Conservation (phyloP, 2,888 invertebrate genomes). For the Euzophera pinguis region DNA sequence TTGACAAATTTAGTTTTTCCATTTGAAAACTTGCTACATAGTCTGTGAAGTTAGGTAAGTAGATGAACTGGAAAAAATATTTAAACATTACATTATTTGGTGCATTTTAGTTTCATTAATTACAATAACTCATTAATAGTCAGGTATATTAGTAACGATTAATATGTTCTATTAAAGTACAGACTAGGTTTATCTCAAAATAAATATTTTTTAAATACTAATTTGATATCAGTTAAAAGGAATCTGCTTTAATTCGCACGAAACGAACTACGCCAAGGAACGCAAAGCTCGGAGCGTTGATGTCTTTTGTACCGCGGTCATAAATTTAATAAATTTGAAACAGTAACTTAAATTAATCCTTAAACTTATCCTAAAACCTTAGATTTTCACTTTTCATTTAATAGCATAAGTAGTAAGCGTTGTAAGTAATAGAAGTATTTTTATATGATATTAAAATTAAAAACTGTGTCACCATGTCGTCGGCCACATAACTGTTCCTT, state of each 20-base stretch:
- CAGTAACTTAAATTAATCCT: neutral
- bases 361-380: neutral
- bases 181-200: too few relatives aligned
- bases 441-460: neutral
- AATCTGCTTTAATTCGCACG: neutral
- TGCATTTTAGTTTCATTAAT: too few relatives aligned
- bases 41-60: too few relatives aligned
- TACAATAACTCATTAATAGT: too few relatives aligned
- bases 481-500: constrained; percentile 57
- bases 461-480: constrained; percentile 2
- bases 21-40: too few relatives aligned
- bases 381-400: neutral
- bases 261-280: neutral
- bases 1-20: too few relatives aligned
- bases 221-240: neutral
- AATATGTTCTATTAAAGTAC: too few relatives aligned
- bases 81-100: too few relatives aligned
- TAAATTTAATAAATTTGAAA: constrained; percentile 13
- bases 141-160: too few relatives aligned
- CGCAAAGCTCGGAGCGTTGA: constrained; percentile 46
- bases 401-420: neutral
- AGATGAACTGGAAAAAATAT: too few relatives aligned
- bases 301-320: constrained; percentile 54
- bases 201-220: too few relatives aligned
- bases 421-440: neutral